Base-by-base conservation (phyloP, 2,113 vertebrate genomes). In the Platycercus adscitus region DNA sequence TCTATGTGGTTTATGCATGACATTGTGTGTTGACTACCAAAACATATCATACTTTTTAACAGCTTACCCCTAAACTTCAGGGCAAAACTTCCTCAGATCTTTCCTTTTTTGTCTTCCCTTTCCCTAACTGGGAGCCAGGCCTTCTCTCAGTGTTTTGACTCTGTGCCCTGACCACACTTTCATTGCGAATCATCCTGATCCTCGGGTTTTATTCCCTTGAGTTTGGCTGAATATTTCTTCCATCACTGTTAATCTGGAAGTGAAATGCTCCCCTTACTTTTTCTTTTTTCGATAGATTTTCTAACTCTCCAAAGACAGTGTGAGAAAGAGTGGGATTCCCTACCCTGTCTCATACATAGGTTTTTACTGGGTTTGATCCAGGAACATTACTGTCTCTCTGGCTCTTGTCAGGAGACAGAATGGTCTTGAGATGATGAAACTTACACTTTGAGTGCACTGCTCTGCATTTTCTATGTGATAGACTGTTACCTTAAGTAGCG, bases 381-480 rank as follows among this genome's bases (percentile, higher is more conserved):
- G 29, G 29, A 64, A 61, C 33, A 49, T 55, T 71, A 35, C 6
- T 86, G 23, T 37, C 33, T 70, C 39, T 35, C 13, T 25, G 23
- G 31, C 19, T 86, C 35, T 78, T 78, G 31, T 71, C 41, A 47
- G 55, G 81, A 84, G 26, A 81, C 5, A 93, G 93, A 87, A 46
- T 11, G 18, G 53, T 70, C 20, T 66, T 82, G 69, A 46, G 65
- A 53, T 6, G 37, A 2, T 4, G 60, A 94, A 80, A 49, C 17
- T 55, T 55, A 17, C 2, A 6, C 31, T 72, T 66, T 1, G 2
- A 17, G n/a, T 1, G 1, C 4, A 47, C 9, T 5, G 3, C 6
- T 66, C 10, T 23, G n/a, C 0, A 0, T 86, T 90, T 91, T 56
- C 25, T 81, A 11, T 10, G 3, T 53, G 28, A 58, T 3, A 56